Conservation (phyloP, 2,888 invertebrate species). For the Drosophila subsilvestris region DNA sequence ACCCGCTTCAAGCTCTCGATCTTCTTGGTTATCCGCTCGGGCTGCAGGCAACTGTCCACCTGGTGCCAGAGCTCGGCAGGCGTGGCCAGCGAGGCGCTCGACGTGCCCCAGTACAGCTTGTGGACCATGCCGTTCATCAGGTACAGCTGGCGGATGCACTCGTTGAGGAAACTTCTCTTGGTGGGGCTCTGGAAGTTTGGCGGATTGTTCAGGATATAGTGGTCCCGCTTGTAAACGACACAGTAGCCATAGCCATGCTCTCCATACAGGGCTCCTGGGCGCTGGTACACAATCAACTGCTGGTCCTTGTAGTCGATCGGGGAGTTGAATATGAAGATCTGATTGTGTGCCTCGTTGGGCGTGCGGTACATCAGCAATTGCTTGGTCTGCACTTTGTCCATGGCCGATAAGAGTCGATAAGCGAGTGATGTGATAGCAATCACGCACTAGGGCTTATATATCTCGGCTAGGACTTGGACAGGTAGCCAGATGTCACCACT, state of each 20-base stretch:
- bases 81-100: constrained; percentile 31
- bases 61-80: constrained; percentile 56
- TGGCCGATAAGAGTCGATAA: constrained; percentile 20
- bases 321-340: constrained; percentile 57
- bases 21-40: constrained; percentile 17
- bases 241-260: constrained; percentile 51
- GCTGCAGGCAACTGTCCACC: constrained; percentile 59
- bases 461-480: background rate
- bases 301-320: constrained; percentile 58
- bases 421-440: constrained; percentile 36
- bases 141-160: constrained; percentile 71
- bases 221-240: constrained; percentile 67
- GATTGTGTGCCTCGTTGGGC: constrained; percentile 44
- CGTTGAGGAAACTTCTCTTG: constrained; percentile 70
- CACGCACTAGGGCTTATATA: constrained; percentile 46
- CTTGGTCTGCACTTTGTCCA: constrained; percentile 50
- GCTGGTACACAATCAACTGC: constrained; percentile 58
- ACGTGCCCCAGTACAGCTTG: constrained; percentile 47
- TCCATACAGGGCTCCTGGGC: constrained; percentile 17
- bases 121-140: constrained; percentile 51
- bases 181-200: constrained; percentile 61
- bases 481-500: constrained; percentile 35
- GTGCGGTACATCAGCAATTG: constrained; percentile 55
- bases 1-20: constrained; percentile 52
- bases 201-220: constrained; percentile 50